Percentiles rank a stretch among this genome's conserved stretches.
Conservation (phyloP, 2,888 invertebrate genomes). For the Caenorhabditis panamensis region DNA sequence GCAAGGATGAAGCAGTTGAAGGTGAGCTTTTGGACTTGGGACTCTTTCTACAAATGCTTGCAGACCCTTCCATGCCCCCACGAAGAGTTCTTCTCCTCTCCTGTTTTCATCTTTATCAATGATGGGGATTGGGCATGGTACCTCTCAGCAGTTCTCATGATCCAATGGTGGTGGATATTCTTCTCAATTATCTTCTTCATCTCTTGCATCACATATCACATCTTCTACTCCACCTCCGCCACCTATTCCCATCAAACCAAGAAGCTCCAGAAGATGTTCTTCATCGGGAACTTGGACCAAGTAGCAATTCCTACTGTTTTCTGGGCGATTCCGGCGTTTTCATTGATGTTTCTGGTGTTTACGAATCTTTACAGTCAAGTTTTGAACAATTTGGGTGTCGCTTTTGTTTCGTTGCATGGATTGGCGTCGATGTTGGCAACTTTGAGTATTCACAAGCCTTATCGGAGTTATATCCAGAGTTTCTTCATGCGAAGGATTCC, state of each 20-base stretch:
- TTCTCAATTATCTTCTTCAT: background rate
- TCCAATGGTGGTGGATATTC: too few relatives aligned
- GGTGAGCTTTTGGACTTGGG: too few relatives aligned
- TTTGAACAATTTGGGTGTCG: background rate
- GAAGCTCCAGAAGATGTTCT: background rate
- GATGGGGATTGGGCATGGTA: too few relatives aligned
- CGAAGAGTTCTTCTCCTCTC: too few relatives aligned
- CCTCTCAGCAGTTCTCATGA: too few relatives aligned
- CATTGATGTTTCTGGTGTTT: background rate
- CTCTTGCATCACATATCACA: background rate
- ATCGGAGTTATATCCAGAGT: background rate
- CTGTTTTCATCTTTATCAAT: too few relatives aligned
- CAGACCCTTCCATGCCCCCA: too few relatives aligned
- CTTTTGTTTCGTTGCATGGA: background rate
- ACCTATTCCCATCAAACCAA: background rate
- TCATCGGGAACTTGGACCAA: background rate
- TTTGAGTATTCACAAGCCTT: background rate
- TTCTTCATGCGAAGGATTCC: too few relatives aligned
- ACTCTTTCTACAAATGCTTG: too few relatives aligned
- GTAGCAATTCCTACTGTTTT: background rate
- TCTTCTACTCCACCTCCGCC: background rate
- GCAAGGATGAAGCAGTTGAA: background rate
- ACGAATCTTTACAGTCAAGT: background rate
- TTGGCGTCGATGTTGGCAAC: background rate
- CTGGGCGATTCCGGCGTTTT: background rate